Conservation (phyloP, 2,888 invertebrate species). For the Parapristionchus giblindavisi region DNA sequence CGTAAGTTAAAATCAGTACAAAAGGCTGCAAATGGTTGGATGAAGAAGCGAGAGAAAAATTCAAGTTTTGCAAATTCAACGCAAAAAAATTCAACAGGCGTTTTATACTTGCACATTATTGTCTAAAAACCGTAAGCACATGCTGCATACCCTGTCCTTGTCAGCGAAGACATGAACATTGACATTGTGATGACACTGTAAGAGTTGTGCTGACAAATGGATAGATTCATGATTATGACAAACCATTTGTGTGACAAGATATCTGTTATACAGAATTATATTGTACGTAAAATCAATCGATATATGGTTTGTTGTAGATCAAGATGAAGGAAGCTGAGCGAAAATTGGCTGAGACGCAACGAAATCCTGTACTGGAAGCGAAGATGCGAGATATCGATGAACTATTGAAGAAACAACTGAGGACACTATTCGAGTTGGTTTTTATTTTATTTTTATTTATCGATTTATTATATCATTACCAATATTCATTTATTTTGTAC, state of each 20-base stretch:
- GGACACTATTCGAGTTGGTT: conserved; percentile 9
- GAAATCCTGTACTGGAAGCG: conserved; percentile 41
- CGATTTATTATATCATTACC: neutral
- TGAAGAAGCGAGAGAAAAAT: no score
- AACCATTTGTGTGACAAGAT: neutral
- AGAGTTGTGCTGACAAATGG: no score
- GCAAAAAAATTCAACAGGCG: no score
- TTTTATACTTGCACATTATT: no score
- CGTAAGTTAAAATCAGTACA: no score
- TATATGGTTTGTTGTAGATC: conserved; percentile 37
- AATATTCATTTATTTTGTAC: neutral
- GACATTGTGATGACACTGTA: no score
- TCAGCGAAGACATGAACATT: no score
- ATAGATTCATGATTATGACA: no score
- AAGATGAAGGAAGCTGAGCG: conserved; percentile 42
- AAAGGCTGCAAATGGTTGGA: no score
- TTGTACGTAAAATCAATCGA: neutral
- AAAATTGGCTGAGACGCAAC: conserved; percentile 19
- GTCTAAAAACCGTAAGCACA: no score
- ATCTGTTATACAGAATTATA: neutral
- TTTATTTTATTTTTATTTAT: neutral
- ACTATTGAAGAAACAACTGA: neutral
- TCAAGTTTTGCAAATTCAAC: no score
- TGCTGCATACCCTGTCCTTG: no score
- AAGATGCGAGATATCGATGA: conserved; percentile 7